Base-by-base conservation (phyloP, 2,113 vertebrate species). In the Mionectes macconnelli region DNA sequence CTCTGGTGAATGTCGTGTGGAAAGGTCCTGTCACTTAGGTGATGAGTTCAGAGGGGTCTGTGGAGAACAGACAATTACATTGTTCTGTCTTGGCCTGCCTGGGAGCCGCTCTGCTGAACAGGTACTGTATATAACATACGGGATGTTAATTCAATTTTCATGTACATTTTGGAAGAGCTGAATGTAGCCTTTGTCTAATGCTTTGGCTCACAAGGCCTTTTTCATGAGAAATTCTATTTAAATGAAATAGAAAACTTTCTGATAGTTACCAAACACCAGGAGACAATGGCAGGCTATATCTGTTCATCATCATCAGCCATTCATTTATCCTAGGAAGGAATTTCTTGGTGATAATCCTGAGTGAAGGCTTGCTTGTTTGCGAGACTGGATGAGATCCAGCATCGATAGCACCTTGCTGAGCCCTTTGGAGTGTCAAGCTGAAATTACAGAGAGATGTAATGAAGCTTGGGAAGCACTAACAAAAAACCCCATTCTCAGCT, bases 331-430 rank as follows among this genome's bases (percentile, higher is more conserved):
- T 78, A 69, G 69, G 83, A 78, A 94, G 70, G 83, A 92, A 95
- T 96, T 96, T 95, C 68, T 96, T 92, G 80, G 84, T 93, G 90
- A 93, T 96, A 96, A 97, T 95, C 93, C 94, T 84, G 88, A 96
- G 89, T 96, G 94, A 97, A 95, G 73, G 73, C 89, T 84, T 90
- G 62, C 90, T 94, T 93, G 86, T 93, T 96, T 47, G 4, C 69
- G 82, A 55, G 88, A 69, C 62, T 96, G 95, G 96, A 95, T 67
- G 86, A 89, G 69, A 91, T 96, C 92, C 96, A 97, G 59, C 80
- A 82, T 79, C 1, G 45, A 93, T 76, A 96, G 90, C 70, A 96
- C 80, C 80, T 96, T 93, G 77, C 69, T 84, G 92, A 94, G 78
- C 66, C 62, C 81, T 94, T 93, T 89, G 81, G 87, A 96, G 89